Conservation (phyloP, 2,113 vertebrate species). For the Gasterosteus aculeatus region DNA sequence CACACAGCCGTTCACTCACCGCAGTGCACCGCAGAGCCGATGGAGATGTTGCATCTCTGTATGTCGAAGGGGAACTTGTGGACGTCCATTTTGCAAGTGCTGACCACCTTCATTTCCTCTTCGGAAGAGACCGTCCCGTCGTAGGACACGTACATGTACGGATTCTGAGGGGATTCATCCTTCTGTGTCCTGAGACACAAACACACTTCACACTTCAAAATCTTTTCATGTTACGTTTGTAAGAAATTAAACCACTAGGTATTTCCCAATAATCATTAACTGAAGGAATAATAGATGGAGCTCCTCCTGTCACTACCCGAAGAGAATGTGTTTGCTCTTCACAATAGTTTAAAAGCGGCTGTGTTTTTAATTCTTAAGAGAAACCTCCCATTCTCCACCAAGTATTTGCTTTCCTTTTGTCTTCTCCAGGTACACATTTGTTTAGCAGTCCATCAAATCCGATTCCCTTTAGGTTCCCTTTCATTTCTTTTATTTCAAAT, state of each 20-base stretch:
- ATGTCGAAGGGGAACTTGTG: slow-evolving; percentile 80
- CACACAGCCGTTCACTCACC: slow-evolving; percentile 40
- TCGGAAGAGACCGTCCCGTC: slow-evolving; percentile 44
- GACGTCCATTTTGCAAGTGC: slow-evolving; percentile 74
- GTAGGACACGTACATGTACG: slow-evolving; percentile 39
- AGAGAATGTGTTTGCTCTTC: slow-evolving; percentile 5
- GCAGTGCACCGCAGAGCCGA: slow-evolving; percentile 48
- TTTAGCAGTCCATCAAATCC: neutral
- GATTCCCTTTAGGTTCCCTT: neutral
- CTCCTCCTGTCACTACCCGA: neutral
- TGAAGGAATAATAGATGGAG: neutral
- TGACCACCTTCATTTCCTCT: slow-evolving; percentile 62
- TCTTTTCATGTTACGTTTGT: slow-evolving; percentile 7
- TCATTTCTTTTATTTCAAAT: neutral
- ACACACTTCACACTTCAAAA: neutral
- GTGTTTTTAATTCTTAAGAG: neutral
- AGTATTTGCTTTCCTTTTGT: neutral
- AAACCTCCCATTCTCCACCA: neutral
- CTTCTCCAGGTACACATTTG: neutral
- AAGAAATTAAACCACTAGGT: neutral
- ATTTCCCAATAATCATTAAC: neutral
- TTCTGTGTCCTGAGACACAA: slow-evolving; percentile 61
- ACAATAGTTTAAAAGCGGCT: slow-evolving; percentile 1
- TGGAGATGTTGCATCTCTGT: slow-evolving; percentile 69
- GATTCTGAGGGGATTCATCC: slow-evolving; percentile 48